Conservation (phyloP, 64 coral and sea anemone genomes). For the Anthopleura sola region DNA sequence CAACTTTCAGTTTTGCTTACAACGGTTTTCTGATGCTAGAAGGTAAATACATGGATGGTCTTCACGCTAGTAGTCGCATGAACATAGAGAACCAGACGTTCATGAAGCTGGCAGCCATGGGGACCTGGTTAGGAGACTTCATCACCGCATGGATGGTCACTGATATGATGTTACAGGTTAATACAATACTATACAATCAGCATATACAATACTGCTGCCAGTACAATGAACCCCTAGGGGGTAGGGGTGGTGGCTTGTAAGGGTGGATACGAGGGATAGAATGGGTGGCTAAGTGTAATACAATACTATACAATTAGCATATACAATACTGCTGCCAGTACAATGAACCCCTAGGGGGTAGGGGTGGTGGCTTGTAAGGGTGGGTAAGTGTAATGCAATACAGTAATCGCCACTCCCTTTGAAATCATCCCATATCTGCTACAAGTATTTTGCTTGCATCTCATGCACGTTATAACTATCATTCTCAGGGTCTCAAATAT, state of each 20-base stretch:
- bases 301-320: no score
- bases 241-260: neutral
- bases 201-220: neutral
- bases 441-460: no score
- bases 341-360: neutral
- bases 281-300: neutral
- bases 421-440: no score
- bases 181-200: neutral
- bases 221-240: neutral
- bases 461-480: no score
- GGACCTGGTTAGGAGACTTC: conserved; percentile 80
- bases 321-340: neutral
- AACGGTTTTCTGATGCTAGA: conserved; percentile 61
- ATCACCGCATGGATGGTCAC: conserved; percentile 95
- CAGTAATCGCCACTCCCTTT: no score
- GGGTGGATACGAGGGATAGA: neutral
- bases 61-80: conserved; percentile 71
- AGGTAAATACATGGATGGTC: conserved; percentile 87
- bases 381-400: neutral
- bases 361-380: neutral
- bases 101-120: conserved; percentile 78
- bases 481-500: conserved; percentile 67
- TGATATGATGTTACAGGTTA: conserved; percentile 93
- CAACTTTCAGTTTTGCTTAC: conserved; percentile 6
- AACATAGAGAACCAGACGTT: conserved; percentile 83